phyloP scores from a whole-genome alignment of 2,113 vertebrate genomes.

The Tichodroma muraria region DNA sequence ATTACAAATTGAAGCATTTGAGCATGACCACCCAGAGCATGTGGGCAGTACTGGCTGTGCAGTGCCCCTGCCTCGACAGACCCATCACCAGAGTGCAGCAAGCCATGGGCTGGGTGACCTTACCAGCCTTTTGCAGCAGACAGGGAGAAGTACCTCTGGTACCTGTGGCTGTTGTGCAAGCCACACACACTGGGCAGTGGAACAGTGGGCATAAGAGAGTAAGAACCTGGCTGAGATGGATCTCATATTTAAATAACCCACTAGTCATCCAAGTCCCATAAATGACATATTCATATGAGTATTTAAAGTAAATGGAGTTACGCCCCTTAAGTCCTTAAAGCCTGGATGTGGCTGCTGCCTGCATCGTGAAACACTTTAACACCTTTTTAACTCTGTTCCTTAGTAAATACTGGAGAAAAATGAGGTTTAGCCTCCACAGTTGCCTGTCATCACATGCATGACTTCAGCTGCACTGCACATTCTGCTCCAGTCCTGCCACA shows the following conservation, averaged over 20 bases:
- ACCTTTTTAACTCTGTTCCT: neutral
- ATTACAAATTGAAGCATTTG: too few relatives aligned
- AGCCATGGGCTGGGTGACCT: accelerated
- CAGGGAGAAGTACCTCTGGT: neutral
- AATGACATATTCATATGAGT: neutral
- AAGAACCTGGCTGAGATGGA: neutral
- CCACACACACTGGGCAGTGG: neutral
- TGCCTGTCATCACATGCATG: neutral
- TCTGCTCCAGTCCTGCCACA: neutral
- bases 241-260: neutral
- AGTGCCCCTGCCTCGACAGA: neutral
- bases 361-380: neutral
- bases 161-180: neutral
- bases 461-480: neutral
- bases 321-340: neutral
- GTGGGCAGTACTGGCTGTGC: neutral
- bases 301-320: neutral
- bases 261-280: neutral
- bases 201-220: neutral
- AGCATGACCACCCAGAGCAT: neutral
- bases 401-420: neutral
- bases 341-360: neutral
- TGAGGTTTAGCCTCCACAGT: neutral
- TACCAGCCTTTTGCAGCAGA: neutral
- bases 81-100: neutral